Conservation (phyloP, 2,113 vertebrate genomes). For the Cairina moschata region DNA sequence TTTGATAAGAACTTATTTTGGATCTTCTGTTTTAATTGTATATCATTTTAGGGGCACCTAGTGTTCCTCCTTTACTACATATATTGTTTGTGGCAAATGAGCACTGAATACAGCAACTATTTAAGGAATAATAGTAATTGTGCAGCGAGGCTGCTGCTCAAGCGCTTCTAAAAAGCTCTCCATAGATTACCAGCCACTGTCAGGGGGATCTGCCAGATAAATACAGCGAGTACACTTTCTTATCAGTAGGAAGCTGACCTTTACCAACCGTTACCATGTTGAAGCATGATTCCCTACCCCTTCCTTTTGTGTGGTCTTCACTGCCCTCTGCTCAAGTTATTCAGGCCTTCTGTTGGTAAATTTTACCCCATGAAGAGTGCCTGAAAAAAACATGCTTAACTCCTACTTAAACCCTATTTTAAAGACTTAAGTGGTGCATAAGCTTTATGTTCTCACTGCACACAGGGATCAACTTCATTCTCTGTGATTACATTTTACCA, state of each 20-base stretch:
- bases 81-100: background rate
- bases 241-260: conserved; percentile 60
- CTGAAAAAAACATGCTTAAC: conserved; percentile 44
- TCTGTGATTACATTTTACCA: background rate
- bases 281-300: conserved; percentile 50
- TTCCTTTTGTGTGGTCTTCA: conserved; percentile 48
- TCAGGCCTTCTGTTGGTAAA: conserved; percentile 57
- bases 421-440: conserved; percentile 25
- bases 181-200: conserved; percentile 68
- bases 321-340: conserved; percentile 52
- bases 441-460: conserved; percentile 17
- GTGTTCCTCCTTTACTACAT: background rate
- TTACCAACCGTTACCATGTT: conserved; percentile 46
- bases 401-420: conserved; percentile 49
- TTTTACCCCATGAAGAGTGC: conserved; percentile 45
- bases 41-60: background rate
- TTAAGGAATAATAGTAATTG: background rate
- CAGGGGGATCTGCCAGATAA: conserved; percentile 72
- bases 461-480: conserved; percentile 7
- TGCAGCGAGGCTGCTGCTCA: background rate
- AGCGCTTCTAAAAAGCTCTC: conserved; percentile 38
- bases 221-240: conserved; percentile 70
- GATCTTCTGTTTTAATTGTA: background rate
- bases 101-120: background rate
- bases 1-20: background rate